phyloP scores from a whole-genome alignment of 2,113 vertebrate species.

The Calidris pygmaea region DNA sequence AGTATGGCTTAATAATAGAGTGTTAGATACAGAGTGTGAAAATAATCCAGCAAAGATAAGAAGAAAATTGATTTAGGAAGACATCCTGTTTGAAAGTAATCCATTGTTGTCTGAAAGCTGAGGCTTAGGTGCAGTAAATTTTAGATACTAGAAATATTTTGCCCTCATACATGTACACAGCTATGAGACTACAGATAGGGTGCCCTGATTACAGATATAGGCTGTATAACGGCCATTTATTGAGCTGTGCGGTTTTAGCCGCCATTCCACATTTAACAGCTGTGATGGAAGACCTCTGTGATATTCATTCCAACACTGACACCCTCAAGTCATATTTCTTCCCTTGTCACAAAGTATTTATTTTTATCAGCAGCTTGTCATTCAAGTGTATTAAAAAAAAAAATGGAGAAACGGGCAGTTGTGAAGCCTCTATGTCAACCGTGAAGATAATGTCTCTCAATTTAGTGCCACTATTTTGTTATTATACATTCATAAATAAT shows the following conservation, averaged over 20 bases:
- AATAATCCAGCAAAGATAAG: neutral
- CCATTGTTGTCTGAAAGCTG: neutral
- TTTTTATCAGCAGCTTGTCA: conserved; percentile 72
- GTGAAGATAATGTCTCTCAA: conserved; percentile 14
- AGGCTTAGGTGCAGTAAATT: neutral
- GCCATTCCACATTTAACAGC: conserved; percentile 56
- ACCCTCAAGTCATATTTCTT: conserved; percentile 68
- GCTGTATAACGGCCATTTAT: neutral
- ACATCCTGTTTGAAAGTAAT: neutral
- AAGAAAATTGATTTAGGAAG: conserved; percentile 2
- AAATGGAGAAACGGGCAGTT: neutral
- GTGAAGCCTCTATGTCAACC: neutral
- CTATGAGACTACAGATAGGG: neutral
- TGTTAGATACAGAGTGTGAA: neutral
- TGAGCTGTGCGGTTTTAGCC: conserved; percentile 45
- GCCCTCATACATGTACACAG: neutral
- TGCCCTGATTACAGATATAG: neutral
- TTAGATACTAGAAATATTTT: neutral
- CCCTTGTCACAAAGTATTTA: conserved; percentile 79
- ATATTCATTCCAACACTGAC: conserved; percentile 53
- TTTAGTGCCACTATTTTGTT: neutral
- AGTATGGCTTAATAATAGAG: neutral
- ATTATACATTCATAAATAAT: conserved; percentile 39
- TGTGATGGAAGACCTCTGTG: conserved; percentile 48
- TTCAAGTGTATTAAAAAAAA: conserved; percentile 31